Percentiles rank a stretch among this genome's conserved stretches.
Evolutionary conservation across 2,888 invertebrate genomes (phyloP).

Genomic region (Ochlodes sylvanus): DNA sequence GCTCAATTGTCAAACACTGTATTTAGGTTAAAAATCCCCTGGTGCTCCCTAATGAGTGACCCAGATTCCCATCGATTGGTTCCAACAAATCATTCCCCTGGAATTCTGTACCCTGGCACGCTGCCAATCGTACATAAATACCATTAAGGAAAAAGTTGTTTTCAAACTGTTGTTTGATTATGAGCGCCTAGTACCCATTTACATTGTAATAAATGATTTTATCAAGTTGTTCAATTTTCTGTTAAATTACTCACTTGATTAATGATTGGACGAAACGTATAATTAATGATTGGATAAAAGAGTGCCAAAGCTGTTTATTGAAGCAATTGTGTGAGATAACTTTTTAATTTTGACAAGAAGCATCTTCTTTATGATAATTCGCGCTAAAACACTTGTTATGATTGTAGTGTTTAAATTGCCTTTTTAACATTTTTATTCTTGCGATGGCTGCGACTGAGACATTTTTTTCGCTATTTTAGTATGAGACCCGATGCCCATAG

Average conservation of each 20-base stretch:
- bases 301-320: not conserved
- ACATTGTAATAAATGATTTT: slow-evolving; percentile 29
- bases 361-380: no score
- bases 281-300: not conserved
- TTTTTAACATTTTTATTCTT: no score
- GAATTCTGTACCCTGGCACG: slow-evolving; percentile 33
- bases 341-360: not conserved
- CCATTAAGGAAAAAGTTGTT: slow-evolving; percentile 36
- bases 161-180: slow-evolving; percentile 33
- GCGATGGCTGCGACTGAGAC: no score
- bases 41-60: slow-evolving; percentile 30
- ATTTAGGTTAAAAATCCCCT: slow-evolving; percentile 35
- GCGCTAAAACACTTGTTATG: no score
- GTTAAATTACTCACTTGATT: slow-evolving; percentile 1
- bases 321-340: not conserved
- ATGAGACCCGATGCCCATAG: no score
- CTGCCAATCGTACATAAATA: slow-evolving; percentile 32
- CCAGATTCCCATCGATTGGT: slow-evolving; percentile 34
- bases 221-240: slow-evolving; percentile 19
- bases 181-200: slow-evolving; percentile 23
- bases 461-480: no score
- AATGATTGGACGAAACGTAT: not conserved
- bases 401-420: no score
- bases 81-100: slow-evolving; percentile 34
- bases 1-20: slow-evolving; percentile 22